Base-by-base conservation (phyloP, 2,888 invertebrate genomes). In the Epistrophe grossulariae region DNA sequence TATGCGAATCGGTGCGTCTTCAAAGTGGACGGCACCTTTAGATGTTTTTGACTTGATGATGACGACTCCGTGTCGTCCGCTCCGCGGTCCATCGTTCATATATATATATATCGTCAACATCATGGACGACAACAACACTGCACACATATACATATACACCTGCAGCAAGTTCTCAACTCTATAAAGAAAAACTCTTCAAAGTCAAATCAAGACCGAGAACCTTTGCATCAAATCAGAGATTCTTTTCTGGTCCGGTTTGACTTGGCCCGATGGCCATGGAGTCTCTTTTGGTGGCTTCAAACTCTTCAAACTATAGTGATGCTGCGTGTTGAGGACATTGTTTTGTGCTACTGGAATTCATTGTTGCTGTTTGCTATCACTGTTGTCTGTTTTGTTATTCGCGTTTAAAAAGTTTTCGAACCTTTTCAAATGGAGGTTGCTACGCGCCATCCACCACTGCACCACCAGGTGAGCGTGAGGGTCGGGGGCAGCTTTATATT, bases 11-110 rank as follows among this genome's bases (percentile, higher is more conserved):
- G 89, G 89, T 88, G 84, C 71, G 74, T 78, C 88, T 88, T 89
- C 89, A 89, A 89, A 89, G 88, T 83, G 81, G 87, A 88, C 89
- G 89, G 89, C 89, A 85, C 84, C 88, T 84, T 89, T 82, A 88
- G 89, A 89, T 78, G 88, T 89, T 89, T 89, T 83, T 87, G 87
- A 87, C 87, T 87, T 79, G 87, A 83, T 88, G 89, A 89, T 89
- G 89, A 89, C 89, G 89, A 88, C 89, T 87, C 79, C 72, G 79
- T 87, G 87, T 82, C 85, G 79, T 85, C 59, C 74, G 76, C 73
- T 78, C 55, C 72, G 55, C 62, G 24, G 57, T 57, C 73, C 73
- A 70, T 71, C 72, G 62, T 82, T 64, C 79, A 74, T 71, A n/a
- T n/a, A n/a, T n/a, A n/a, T 74, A 52, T 72, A 78, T 68, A 66